A percentile compares a stretch with the other conserved stretches of the same genome.
phyloP scores from a whole-genome alignment of 92 coral and sea anemone species.

The Meandrina meandrites region DNA sequence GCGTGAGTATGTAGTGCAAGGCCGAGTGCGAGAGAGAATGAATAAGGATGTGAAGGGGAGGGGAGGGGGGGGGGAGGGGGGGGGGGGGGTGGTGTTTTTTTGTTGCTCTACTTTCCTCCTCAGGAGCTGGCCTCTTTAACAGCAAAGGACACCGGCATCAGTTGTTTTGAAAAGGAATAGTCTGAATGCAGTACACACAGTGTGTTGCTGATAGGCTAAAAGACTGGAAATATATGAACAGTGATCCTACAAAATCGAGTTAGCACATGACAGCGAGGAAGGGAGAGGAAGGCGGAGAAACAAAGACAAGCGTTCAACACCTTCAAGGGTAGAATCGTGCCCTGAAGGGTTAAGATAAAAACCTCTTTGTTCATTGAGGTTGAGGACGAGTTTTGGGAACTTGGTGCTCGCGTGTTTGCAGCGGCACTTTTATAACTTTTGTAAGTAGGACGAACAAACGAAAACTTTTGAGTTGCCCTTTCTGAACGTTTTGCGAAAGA shows the following conservation, averaged over 20 bases:
- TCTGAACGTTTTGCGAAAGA: not conserved
- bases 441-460: constrained; percentile 34
- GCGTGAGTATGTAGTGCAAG: not conserved
- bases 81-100: not conserved
- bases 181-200: constrained; percentile 20
- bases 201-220: constrained; percentile 4
- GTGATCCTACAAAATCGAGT: not conserved
- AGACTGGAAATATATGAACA: constrained; percentile 6
- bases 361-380: constrained; percentile 31
- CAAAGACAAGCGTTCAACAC: not conserved
- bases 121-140: constrained; percentile 3
- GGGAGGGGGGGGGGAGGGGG: too few species aligned
- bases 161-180: constrained; percentile 4
- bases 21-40: not conserved
- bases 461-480: not conserved
- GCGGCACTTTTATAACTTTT: not conserved
- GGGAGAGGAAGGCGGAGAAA: not conserved
- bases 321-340: not conserved
- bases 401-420: not conserved
- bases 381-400: constrained; percentile 2
- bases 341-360: constrained; percentile 1
- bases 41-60: too few species aligned
- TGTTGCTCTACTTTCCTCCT: constrained; percentile 19
- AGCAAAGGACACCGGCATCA: not conserved
- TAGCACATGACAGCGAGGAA: not conserved